These are phyloP conservation scores for Emydura subglobosa DNA, from an alignment of 2,113 vertebrate genomes.

Conservation along the genomic window DNA sequence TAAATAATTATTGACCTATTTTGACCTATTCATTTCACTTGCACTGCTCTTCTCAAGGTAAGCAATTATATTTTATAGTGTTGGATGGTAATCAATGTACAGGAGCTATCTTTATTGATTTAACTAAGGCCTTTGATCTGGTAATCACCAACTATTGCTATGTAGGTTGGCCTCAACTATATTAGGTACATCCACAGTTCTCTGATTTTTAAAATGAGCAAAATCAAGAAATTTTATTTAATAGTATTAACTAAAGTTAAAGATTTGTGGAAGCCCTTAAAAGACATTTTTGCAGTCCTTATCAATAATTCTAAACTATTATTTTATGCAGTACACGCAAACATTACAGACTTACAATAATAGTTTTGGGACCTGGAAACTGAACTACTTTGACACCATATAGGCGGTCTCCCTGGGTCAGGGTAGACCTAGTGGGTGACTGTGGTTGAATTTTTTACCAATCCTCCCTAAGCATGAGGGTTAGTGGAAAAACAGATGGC, in stretches of 20 bases:
- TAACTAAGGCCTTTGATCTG: conserved; percentile 73
- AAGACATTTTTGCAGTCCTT: neutral
- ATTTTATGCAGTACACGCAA: neutral
- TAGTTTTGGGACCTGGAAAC: neutral
- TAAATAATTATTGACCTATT: conserved; percentile 77
- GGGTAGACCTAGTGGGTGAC: fast-evolving
- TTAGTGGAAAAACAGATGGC: neutral
- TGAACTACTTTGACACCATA: neutral
- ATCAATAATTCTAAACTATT: neutral
- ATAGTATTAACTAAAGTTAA: neutral
- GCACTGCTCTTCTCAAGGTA: conserved; percentile 67
- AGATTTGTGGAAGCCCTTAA: fast-evolving
- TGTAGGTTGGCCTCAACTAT: conserved; percentile 9
- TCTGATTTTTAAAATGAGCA: conserved; percentile 9
- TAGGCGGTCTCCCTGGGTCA: neutral
- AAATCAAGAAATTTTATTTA: neutral
- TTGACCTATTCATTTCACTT: conserved; percentile 73
- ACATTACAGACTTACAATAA: neutral
- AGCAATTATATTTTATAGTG: conserved; percentile 78
- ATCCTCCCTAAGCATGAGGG: fast-evolving
- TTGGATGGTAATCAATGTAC: conserved; percentile 73
- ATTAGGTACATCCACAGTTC: conserved; percentile 1
- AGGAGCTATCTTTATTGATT: conserved; percentile 72
- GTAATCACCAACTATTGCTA: conserved; percentile 67
- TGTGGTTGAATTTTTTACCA: neutral